These are phyloP conservation scores for Andrena praecox DNA, from an alignment of 2,888 invertebrate species.

Conservation along the genomic window DNA sequence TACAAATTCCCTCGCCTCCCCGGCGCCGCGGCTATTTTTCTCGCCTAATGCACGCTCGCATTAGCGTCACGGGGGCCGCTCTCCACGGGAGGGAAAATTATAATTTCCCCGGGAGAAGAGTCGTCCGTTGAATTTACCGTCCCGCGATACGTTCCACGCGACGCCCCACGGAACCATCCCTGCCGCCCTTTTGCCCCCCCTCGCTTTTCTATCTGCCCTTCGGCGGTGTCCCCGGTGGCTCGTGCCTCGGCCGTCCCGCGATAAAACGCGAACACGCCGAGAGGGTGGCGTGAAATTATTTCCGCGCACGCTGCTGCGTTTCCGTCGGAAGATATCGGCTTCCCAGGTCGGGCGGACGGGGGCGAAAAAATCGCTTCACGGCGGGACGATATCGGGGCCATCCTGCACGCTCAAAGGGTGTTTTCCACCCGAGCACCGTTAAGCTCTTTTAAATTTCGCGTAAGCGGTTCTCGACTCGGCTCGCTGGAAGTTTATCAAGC, in stretches of 20 bases:
- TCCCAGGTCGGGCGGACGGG: not conserved
- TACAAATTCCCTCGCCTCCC: slow-evolving; percentile 69
- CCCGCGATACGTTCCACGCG: slow-evolving; percentile 64
- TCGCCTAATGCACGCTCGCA: slow-evolving; percentile 76
- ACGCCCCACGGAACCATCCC: not conserved
- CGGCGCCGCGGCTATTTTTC: slow-evolving; percentile 70
- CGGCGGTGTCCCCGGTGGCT: slow-evolving; percentile 10
- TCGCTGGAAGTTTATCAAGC: not conserved
- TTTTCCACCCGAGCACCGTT: not conserved
- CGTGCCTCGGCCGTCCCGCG: slow-evolving; percentile 22
- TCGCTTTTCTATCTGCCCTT: not conserved
- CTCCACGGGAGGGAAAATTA: slow-evolving; percentile 76
- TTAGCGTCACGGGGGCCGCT: slow-evolving; percentile 73
- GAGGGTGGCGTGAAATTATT: slow-evolving; percentile 53
- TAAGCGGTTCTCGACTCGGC: not conserved
- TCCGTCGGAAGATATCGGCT: slow-evolving; percentile 37
- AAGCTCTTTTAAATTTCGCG: slow-evolving; percentile 4
- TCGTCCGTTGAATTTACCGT: slow-evolving; percentile 72
- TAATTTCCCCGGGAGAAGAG: slow-evolving; percentile 76
- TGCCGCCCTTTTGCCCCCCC: not conserved
- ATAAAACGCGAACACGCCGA: slow-evolving; percentile 46
- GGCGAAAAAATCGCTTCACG: not conserved
- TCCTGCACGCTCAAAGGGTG: not conserved
- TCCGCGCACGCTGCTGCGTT: slow-evolving; percentile 40
- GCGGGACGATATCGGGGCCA: slow-evolving; percentile 12